These are phyloP conservation scores for Macrotrachela quadricornifera DNA, from an alignment of 1,140 invertebrate genomes.

Conservation along the genomic window DNA sequence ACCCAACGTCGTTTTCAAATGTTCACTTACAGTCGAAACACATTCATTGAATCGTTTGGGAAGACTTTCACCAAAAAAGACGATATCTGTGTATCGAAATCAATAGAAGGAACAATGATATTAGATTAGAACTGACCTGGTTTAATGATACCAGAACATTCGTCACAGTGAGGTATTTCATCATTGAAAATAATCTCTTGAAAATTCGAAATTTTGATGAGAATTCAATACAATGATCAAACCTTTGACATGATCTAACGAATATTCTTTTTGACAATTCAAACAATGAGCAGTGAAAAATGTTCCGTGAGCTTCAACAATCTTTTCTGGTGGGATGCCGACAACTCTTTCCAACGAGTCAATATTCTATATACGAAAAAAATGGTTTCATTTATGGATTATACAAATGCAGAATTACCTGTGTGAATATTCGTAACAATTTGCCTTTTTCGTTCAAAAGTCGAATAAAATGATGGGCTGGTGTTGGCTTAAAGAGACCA, in stretches of 20 bases:
- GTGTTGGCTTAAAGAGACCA: constrained; percentile 16
- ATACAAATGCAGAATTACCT: constrained; percentile 8
- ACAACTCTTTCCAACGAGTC: constrained; percentile 33
- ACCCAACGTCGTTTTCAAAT: no score
- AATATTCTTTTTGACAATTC: constrained; percentile 48
- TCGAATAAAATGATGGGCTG: constrained; percentile 27
- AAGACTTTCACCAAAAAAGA: constrained; percentile 75
- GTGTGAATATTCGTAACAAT: constrained; percentile 29
- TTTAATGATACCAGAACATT: not conserved
- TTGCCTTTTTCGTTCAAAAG: constrained; percentile 24
- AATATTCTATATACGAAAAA: constrained; percentile 17
- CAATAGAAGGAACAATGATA: no score
- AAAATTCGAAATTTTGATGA: no score
- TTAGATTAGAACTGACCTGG: not conserved
- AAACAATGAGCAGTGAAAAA: constrained; percentile 70
- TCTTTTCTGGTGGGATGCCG: constrained; percentile 54
- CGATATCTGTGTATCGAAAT: constrained; percentile 38
- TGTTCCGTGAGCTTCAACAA: constrained; percentile 79
- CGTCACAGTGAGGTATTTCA: no score
- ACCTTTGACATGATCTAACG: constrained; percentile 27
- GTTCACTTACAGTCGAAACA: not conserved
- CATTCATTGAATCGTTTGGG: constrained; percentile 47
- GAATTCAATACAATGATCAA: no score
- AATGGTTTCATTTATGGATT: no score
- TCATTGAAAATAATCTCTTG: no score